Conservation (phyloP, 2,113 vertebrate genomes). For the Gulo gulo region DNA sequence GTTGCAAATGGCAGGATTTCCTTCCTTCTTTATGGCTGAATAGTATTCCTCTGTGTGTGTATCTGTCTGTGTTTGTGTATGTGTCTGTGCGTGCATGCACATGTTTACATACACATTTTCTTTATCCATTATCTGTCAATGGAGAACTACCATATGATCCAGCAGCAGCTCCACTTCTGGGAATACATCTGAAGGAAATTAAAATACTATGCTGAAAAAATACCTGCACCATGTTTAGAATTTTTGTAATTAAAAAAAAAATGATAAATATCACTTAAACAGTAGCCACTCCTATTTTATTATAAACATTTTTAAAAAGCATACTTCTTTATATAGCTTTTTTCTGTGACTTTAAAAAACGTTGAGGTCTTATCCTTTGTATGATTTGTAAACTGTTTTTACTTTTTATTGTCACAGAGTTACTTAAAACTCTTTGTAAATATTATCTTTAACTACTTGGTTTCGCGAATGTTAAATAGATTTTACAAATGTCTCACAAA, state of each 20-base stretch:
- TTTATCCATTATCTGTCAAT: neutral
- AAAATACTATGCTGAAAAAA: neutral
- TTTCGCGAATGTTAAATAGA: conserved; percentile 47
- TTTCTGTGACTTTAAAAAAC: neutral
- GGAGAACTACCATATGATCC: neutral
- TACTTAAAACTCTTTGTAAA: conserved; percentile 27
- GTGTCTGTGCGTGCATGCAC: neutral
- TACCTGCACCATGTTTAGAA: neutral
- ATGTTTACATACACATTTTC: neutral
- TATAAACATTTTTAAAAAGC: neutral
- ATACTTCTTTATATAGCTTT: conserved; percentile 8
- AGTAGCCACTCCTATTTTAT: neutral
- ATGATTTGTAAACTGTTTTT: neutral
- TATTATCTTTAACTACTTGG: conserved; percentile 10
- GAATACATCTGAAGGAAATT: neutral
- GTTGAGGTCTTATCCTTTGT: neutral
- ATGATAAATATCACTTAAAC: neutral
- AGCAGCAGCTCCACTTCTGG: neutral
- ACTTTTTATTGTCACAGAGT: neutral
- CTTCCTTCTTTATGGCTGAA: neutral
- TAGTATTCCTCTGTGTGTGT: neutral
- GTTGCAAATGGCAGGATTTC: neutral
- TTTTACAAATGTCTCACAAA: conserved; percentile 55
- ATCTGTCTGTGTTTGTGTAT: neutral
- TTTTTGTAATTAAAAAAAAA: conserved; percentile 1